Conservation (phyloP, 2,888 invertebrate genomes). For the Nipponacmea schrenckii region DNA sequence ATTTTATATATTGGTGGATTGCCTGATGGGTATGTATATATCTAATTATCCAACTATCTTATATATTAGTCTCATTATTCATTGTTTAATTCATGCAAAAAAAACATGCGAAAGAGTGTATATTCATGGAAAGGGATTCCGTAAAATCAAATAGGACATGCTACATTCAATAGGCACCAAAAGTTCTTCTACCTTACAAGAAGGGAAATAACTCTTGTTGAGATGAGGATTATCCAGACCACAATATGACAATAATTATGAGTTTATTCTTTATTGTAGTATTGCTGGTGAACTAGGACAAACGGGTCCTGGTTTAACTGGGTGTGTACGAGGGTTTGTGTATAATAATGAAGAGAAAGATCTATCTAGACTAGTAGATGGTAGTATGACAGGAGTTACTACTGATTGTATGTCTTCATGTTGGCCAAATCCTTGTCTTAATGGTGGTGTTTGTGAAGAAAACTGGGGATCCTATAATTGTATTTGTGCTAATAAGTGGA, state of each 20-base stretch:
- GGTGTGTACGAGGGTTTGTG: slow-evolving; percentile 91
- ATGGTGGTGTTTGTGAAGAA: slow-evolving; percentile 84
- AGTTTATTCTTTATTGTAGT: slow-evolving; percentile 11
- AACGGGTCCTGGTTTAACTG: slow-evolving; percentile 76
- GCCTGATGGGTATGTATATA: slow-evolving; percentile 26
- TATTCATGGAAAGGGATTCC: too few species aligned
- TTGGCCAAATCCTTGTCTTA: slow-evolving; percentile 91
- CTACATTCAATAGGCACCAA: too few species aligned
- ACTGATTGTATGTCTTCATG: slow-evolving; percentile 94
- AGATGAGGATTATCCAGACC: too few species aligned
- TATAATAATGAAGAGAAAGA: slow-evolving; percentile 91
- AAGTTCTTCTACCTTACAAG: too few species aligned
- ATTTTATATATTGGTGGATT: slow-evolving; percentile 50
- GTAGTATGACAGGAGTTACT: slow-evolving; percentile 82
- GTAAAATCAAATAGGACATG: too few species aligned
- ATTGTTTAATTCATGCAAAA: too few species aligned
- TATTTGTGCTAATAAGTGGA: slow-evolving; percentile 91
- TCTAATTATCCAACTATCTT: too few species aligned
- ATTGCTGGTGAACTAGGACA: slow-evolving; percentile 16
- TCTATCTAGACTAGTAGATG: slow-evolving; percentile 77
- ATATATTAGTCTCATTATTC: too few species aligned
- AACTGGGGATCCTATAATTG: slow-evolving; percentile 88
- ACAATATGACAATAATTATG: too few species aligned
- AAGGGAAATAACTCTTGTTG: too few species aligned
- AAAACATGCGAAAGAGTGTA: too few species aligned